Conservation (phyloP, 2,113 vertebrate genomes). For the human region DNA sequence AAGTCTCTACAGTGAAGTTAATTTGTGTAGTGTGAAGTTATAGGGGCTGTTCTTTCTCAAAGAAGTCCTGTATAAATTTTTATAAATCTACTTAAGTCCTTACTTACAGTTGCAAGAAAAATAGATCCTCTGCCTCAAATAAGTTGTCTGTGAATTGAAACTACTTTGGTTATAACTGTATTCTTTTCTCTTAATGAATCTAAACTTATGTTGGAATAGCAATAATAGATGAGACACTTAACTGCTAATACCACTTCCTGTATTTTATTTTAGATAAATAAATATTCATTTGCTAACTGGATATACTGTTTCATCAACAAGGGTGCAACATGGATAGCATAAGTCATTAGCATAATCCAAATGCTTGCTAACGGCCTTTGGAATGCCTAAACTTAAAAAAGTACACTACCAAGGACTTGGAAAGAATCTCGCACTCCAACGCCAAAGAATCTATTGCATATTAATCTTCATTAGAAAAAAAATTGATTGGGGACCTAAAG, state of each 20-base stretch:
- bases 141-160: constrained; percentile 30
- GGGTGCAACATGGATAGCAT: background rate
- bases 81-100: constrained; percentile 58
- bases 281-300: constrained; percentile 37
- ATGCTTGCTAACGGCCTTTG: constrained; percentile 44
- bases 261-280: background rate
- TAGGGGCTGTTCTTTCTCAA: constrained; percentile 52
- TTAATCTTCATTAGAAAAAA: constrained; percentile 67
- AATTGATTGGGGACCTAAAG: constrained; percentile 57
- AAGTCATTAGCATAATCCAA: constrained; percentile 53
- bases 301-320: background rate
- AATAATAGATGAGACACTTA: constrained; percentile 32
- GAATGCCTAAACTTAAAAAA: constrained; percentile 48
- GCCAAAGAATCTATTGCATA: constrained; percentile 55
- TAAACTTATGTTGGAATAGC: background rate
- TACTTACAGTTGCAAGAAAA: constrained; percentile 58
- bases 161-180: constrained; percentile 47
- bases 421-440: constrained; percentile 59
- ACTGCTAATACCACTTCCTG: constrained; percentile 23
- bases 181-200: constrained; percentile 38
- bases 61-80: constrained; percentile 27
- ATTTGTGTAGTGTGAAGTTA: constrained; percentile 38
- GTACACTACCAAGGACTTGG: constrained; percentile 20
- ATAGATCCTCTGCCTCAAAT: constrained; percentile 50
- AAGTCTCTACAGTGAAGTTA: constrained; percentile 44